phyloP scores from a whole-genome alignment of 2,888 invertebrate species.

The Galerucella pusilla region DNA sequence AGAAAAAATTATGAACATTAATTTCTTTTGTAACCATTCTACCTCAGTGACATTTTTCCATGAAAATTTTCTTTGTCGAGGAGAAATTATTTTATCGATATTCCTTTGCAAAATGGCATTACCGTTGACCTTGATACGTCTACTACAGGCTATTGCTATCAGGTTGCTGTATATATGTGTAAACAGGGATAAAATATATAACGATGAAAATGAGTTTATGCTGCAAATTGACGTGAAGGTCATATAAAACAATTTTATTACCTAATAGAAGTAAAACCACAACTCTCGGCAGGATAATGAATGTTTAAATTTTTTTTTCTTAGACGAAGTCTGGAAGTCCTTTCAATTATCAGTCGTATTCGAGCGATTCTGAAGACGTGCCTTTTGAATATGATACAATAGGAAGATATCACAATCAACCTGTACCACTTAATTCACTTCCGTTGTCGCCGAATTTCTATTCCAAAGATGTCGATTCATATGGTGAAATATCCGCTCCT shows the following conservation, averaged over 20 bases:
- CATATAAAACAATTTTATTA: slow-evolving; percentile 1
- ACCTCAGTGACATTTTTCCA: background rate
- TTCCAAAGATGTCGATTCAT: slow-evolving; percentile 22
- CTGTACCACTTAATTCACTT: slow-evolving; percentile 30
- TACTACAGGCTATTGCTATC: slow-evolving; percentile 1
- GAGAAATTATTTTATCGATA: background rate
- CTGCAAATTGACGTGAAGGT: background rate
- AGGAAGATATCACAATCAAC: slow-evolving; percentile 33
- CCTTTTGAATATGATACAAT: slow-evolving; percentile 25
- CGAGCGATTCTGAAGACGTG: slow-evolving; percentile 19
- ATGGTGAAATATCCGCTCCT: slow-evolving; percentile 23
- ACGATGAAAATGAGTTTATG: background rate
- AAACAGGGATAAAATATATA: background rate
- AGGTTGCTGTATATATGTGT: slow-evolving; percentile 1
- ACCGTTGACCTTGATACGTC: background rate
- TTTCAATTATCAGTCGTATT: slow-evolving; percentile 25
- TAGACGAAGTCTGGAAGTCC: slow-evolving; percentile 26
- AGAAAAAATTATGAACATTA: background rate
- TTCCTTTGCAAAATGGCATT: slow-evolving; percentile 3
- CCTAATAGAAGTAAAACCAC: background rate
- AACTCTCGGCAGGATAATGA: too few relatives aligned
- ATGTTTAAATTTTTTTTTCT: background rate
- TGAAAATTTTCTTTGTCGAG: background rate
- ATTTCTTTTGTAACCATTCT: background rate
- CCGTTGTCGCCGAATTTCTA: slow-evolving; percentile 33